Base-by-base conservation (phyloP, 2,888 invertebrate genomes). In the Troides oblongomaculatus region DNA sequence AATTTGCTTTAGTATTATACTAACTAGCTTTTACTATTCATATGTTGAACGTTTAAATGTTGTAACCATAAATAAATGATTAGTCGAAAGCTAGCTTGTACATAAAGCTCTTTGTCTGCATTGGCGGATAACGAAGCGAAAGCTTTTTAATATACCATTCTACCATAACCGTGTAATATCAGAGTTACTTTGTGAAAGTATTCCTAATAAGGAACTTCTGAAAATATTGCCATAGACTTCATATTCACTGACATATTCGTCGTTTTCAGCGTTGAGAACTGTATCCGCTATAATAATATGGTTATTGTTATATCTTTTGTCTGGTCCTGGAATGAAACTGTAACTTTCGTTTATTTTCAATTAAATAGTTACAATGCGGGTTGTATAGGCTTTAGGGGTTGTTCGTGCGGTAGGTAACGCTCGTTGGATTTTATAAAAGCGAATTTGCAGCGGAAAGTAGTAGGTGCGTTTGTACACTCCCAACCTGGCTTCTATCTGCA, bases 401-500 rank as follows among this genome's bases (percentile, higher is more conserved):
- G 21, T 56, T 64, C n/a, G n/a, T 67, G 39, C 23, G 36, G 50
- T 61, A 64, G 43, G 2, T 5, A 71, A 67, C 50, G 73, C 76
- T 78, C 85, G 73, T 79, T 87, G 81, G 80, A 79, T 77, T 25
- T 71, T 68, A 72, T 78, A 74, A 75, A 68, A 75, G 75, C 73
- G 78, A 77, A 79, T 74, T 73, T 71, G 60, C 63, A 63, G 46
- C 66, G 58, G 66, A 53, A 73, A 68, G 67, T 72, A 69, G 76
- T 74, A 84, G 88, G 89, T 88, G 86, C 87, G 86, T 88, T 88
- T 84, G 88, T 85, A 83, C 84, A 84, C 85, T 85, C 69, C 87
- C 89, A 88, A 91, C 91, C 90, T 90, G 90, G 87, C 89, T 89
- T 88, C 90, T 91, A 92, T 92, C 92, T 92, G 92, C 92, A 92